A percentile compares a stretch with the other conserved stretches of the same genome.
phyloP scores from a whole-genome alignment of 2,888 invertebrate genomes.

The Formica aserva region DNA sequence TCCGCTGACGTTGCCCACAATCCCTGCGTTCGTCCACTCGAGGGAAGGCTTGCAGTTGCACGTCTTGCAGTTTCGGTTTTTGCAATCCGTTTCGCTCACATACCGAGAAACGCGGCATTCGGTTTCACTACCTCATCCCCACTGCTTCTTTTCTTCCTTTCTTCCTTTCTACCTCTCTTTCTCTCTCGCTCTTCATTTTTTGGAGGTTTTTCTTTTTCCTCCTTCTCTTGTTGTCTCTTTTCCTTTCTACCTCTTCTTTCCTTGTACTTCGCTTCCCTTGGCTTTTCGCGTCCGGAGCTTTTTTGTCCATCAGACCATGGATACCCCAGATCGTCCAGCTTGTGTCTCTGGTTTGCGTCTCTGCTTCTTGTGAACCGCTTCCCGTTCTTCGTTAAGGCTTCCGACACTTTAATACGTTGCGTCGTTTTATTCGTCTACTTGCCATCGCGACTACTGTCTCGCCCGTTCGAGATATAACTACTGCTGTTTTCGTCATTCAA shows the following conservation, averaged over 20 bases:
- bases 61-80: slow-evolving; percentile 58
- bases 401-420: slow-evolving; percentile 53
- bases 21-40: slow-evolving; percentile 77
- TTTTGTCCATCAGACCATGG: slow-evolving; percentile 40
- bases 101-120: slow-evolving; percentile 34
- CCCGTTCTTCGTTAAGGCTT: slow-evolving; percentile 51
- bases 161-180: neutral
- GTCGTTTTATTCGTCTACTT: slow-evolving; percentile 44
- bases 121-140: slow-evolving; percentile 48
- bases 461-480: slow-evolving; percentile 34
- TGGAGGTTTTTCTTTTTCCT: slow-evolving; percentile 10
- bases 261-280: slow-evolving; percentile 30
- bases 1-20: slow-evolving; percentile 81
- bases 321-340: neutral
- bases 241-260: slow-evolving; percentile 43
- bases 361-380: slow-evolving; percentile 48
- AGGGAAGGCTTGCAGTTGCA: slow-evolving; percentile 71
- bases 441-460: slow-evolving; percentile 26
- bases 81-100: slow-evolving; percentile 43
- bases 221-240: slow-evolving; percentile 51
- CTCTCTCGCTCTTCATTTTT: slow-evolving; percentile 20
- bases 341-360: slow-evolving; percentile 45
- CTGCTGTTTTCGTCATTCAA: slow-evolving; percentile 20
- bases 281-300: slow-evolving; percentile 36
- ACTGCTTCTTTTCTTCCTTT: neutral